Conservation (phyloP, 1,140 invertebrate genomes). For the Drosophila equinoxialis region DNA sequence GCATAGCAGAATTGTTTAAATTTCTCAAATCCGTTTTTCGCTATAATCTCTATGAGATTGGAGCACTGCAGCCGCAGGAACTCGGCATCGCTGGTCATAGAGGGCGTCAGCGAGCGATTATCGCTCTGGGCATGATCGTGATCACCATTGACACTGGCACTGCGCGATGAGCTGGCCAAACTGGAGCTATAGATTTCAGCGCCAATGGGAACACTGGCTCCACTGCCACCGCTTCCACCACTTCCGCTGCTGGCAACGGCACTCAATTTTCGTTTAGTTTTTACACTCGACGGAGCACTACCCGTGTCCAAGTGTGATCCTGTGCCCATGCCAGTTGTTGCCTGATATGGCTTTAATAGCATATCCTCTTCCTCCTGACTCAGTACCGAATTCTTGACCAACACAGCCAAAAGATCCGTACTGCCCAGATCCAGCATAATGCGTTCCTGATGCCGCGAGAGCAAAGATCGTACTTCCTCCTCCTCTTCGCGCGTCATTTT, state of each 20-base stretch:
- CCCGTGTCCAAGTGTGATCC: slow-evolving; percentile 43
- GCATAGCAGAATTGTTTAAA: slow-evolving; percentile 85
- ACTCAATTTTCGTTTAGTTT: slow-evolving; percentile 71
- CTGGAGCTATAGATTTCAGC: slow-evolving; percentile 51
- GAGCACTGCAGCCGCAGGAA: slow-evolving; percentile 71
- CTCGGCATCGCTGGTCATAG: slow-evolving; percentile 72
- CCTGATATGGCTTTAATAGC: slow-evolving; percentile 62
- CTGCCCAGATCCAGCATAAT: slow-evolving; percentile 77
- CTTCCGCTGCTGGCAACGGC: slow-evolving; percentile 69
- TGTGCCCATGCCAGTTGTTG: slow-evolving; percentile 27
- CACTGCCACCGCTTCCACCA: slow-evolving; percentile 62
- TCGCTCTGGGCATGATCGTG: slow-evolving; percentile 68
- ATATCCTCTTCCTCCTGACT: slow-evolving; percentile 79
- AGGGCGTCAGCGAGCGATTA: slow-evolving; percentile 75
- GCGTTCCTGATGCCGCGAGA: slow-evolving; percentile 77
- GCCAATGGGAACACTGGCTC: slow-evolving; percentile 34
- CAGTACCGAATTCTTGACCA: slow-evolving; percentile 81
- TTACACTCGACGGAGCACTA: slow-evolving; percentile 65
- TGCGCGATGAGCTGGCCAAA: slow-evolving; percentile 65
- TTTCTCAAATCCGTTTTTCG: slow-evolving; percentile 84
- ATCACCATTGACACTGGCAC: slow-evolving; percentile 76
- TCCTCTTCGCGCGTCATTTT: slow-evolving; percentile 78
- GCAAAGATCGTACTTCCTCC: slow-evolving; percentile 79
- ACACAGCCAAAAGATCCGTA: slow-evolving; percentile 74
- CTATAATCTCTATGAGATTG: slow-evolving; percentile 84